These are phyloP conservation scores for Ctenomys sociabilis DNA, from an alignment of 2,113 vertebrate genomes.

Conservation along the genomic window DNA sequence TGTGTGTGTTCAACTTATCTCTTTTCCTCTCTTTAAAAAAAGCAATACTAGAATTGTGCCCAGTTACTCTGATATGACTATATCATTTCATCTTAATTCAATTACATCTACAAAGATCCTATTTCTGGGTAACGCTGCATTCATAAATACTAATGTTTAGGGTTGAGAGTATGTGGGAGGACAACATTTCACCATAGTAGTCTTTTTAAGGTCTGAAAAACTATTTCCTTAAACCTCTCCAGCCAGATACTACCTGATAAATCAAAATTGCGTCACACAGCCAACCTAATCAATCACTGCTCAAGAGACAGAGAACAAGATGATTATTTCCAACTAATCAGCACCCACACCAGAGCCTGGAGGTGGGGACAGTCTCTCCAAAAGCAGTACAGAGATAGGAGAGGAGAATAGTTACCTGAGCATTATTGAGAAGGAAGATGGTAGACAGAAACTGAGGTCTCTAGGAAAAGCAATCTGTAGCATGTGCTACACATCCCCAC, in stretches of 20 bases:
- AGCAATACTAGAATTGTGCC: background rate
- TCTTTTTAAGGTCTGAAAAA: conserved; percentile 1
- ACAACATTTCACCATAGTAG: background rate
- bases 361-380: no score
- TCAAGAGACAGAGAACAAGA: background rate
- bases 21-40: background rate
- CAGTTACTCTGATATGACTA: background rate
- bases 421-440: background rate
- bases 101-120: background rate
- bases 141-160: background rate
- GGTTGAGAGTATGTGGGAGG: background rate
- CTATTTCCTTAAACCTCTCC: background rate
- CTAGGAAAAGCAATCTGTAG: background rate
- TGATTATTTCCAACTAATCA: background rate
- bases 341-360: background rate
- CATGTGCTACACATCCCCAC: background rate
- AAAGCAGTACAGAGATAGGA: background rate
- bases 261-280: background rate
- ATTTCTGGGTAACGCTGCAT: background rate
- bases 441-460: background rate
- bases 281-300: background rate
- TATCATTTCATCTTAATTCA: background rate
- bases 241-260: background rate
- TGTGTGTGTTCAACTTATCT: background rate
- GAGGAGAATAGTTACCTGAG: background rate